phyloP scores from a whole-genome alignment of 2,113 vertebrate genomes.

The Microtus oregoni region DNA sequence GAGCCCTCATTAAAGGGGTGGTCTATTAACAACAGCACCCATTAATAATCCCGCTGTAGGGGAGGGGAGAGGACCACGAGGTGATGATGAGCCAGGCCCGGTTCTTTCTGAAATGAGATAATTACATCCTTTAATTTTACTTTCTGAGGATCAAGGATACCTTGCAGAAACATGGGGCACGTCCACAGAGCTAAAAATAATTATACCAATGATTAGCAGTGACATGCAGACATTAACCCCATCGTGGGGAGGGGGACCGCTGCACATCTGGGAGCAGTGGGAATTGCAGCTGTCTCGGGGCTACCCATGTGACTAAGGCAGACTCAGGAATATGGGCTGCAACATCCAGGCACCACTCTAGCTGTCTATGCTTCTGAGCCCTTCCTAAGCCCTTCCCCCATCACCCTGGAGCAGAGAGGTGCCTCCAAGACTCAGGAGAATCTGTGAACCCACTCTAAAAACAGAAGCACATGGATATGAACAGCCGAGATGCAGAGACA shows the following conservation, averaged over 20 bases:
- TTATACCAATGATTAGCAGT: not conserved
- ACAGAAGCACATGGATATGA: too few relatives aligned
- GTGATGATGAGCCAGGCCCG: not conserved
- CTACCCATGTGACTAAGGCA: fast-evolving
- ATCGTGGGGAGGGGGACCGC: fast-evolving
- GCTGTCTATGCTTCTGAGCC: fast-evolving
- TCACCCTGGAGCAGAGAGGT: not conserved
- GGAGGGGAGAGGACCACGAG: not conserved
- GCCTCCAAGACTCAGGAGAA: too few relatives aligned
- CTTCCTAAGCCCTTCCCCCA: not conserved
- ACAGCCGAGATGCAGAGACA: fast-evolving
- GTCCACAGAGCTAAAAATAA: slow-evolving; percentile 23
- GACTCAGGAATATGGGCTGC: not conserved
- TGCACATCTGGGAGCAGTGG: not conserved
- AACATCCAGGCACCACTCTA: not conserved
- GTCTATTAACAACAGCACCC: not conserved
- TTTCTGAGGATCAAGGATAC: not conserved
- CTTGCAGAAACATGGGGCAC: not conserved
- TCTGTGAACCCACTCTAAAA: not conserved
- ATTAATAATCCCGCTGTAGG: not conserved
- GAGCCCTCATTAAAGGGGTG: not conserved
- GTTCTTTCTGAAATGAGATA: not conserved
- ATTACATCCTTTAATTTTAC: not conserved
- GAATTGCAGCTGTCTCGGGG: not conserved
- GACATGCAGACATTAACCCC: not conserved